These are phyloP conservation scores for Danio tinwini DNA, from an alignment of 2,797 vertebrate genomes.

Conservation along the genomic window DNA sequence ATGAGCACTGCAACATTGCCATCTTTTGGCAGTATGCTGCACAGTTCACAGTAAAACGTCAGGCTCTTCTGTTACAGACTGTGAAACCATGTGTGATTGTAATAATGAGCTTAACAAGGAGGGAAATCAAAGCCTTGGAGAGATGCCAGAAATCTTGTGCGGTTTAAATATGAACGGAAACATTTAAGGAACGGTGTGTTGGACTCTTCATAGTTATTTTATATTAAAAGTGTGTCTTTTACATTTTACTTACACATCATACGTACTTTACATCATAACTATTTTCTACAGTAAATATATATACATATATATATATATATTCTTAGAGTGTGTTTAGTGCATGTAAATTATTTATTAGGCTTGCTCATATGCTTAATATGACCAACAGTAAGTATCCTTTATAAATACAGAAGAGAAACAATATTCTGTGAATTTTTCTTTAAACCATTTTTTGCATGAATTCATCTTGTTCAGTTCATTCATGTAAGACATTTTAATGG, in stretches of 20 bases:
- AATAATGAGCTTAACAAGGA: not conserved
- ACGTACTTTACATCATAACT: too few relatives aligned
- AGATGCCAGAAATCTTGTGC: not conserved
- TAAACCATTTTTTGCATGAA: not conserved
- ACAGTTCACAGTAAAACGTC: constrained; percentile 53
- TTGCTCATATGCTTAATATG: too few relatives aligned
- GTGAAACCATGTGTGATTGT: not conserved
- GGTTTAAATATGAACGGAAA: not conserved
- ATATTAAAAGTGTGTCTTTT: too few relatives aligned
- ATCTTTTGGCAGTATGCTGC: constrained; percentile 81
- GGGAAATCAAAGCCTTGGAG: not conserved
- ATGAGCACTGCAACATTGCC: constrained; percentile 86
- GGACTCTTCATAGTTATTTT: not conserved
- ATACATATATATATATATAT: too few relatives aligned
- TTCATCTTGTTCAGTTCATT: not conserved
- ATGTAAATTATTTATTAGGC: too few relatives aligned
- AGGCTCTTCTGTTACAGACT: not conserved
- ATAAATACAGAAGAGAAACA: not conserved
- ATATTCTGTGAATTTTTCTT: not conserved
- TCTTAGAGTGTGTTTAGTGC: too few relatives aligned
- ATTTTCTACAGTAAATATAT: too few relatives aligned
- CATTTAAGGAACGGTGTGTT: not conserved
- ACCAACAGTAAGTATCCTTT: too few relatives aligned
- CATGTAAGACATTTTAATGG: not conserved
- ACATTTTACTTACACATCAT: too few relatives aligned